Percentiles rank a stretch among this genome's conserved stretches.
phyloP scores from a whole-genome alignment of 2,888 invertebrate species.

The Bibio marci region DNA sequence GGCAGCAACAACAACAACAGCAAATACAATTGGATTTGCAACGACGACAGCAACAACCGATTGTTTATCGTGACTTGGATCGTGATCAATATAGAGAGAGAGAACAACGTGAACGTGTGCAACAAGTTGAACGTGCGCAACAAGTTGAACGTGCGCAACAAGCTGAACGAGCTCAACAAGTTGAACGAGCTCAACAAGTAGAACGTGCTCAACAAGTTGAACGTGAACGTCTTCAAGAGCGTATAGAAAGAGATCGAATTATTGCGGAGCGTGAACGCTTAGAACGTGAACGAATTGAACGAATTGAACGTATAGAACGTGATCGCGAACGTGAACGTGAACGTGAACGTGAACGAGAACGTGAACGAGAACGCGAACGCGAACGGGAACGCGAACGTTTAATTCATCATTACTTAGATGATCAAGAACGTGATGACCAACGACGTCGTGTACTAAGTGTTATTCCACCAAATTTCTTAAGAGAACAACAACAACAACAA shows the following conservation, averaged over 20 bases:
- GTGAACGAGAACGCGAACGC: constrained; percentile 17
- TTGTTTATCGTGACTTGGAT: neutral
- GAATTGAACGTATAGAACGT: constrained; percentile 12
- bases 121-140: constrained; percentile 16
- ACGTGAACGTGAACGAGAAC: constrained; percentile 14
- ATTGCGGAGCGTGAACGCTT: constrained; percentile 6
- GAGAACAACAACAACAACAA: constrained; percentile 5
- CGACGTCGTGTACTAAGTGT: neutral
- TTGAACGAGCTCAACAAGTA: constrained; percentile 11
- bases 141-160: constrained; percentile 23
- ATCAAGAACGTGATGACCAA: constrained; percentile 18
- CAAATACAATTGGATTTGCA: constrained; percentile 15
- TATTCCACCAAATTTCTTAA: constrained; percentile 5
- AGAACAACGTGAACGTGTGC: neutral
- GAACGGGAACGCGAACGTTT: constrained; percentile 11
- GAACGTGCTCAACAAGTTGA: too few relatives aligned
- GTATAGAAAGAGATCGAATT: constrained; percentile 12
- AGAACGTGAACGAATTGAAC: constrained; percentile 18
- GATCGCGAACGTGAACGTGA: constrained; percentile 17
- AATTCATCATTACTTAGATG: constrained; percentile 10
- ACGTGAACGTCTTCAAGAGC: constrained; percentile 15
- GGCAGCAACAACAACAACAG: constrained; percentile 16
- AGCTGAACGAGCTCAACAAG: constrained; percentile 14
- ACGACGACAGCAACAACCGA: constrained; percentile 11
- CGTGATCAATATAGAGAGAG: constrained; percentile 2